Percentiles rank a stretch among this genome's conserved stretches.
Conservation (phyloP, 1,140 invertebrate genomes). For the Drosophila leontia region DNA sequence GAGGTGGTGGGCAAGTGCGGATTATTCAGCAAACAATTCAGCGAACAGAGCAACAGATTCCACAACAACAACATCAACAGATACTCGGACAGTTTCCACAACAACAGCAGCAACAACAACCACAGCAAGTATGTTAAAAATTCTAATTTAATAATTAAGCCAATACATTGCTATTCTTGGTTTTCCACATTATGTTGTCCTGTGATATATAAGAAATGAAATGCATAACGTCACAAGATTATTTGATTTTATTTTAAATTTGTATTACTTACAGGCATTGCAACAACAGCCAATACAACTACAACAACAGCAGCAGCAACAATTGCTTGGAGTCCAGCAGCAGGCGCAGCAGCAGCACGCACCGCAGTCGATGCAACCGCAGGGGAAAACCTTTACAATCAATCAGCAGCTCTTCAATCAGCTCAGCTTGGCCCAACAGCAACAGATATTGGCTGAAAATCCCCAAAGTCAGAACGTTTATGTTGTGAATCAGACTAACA, state of each 20-base stretch:
- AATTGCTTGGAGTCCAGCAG: slow-evolving; percentile 38
- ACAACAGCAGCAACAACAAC: slow-evolving; percentile 56
- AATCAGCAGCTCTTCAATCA: slow-evolving; percentile 87
- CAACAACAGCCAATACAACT: slow-evolving; percentile 57
- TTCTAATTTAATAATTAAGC: too few relatives aligned
- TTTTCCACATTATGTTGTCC: too few relatives aligned
- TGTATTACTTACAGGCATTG: slow-evolving; percentile 19
- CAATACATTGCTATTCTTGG: too few relatives aligned
- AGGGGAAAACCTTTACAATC: slow-evolving; percentile 80
- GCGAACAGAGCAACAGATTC: slow-evolving; percentile 43
- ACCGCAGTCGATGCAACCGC: slow-evolving; percentile 52
- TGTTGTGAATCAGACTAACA: slow-evolving; percentile 79
- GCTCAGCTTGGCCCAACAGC: slow-evolving; percentile 86
- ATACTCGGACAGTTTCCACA: slow-evolving; percentile 62
- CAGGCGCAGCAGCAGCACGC: slow-evolving; percentile 40
- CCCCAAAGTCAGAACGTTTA: slow-evolving; percentile 82
- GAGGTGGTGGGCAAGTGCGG: slow-evolving; percentile 71
- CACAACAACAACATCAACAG: slow-evolving; percentile 55
- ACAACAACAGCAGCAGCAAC: slow-evolving; percentile 35
- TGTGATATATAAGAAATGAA: not conserved
- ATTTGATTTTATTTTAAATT: too few relatives aligned
- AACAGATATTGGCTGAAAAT: slow-evolving; percentile 85
- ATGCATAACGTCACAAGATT: too few relatives aligned
- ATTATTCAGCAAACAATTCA: slow-evolving; percentile 83
- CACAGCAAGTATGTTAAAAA: slow-evolving; percentile 22